Percentiles rank a stretch among this genome's conserved stretches.
Evolutionary conservation across 2,797 vertebrate species (phyloP).

Genomic region (Hypotaenidia okinawae): DNA sequence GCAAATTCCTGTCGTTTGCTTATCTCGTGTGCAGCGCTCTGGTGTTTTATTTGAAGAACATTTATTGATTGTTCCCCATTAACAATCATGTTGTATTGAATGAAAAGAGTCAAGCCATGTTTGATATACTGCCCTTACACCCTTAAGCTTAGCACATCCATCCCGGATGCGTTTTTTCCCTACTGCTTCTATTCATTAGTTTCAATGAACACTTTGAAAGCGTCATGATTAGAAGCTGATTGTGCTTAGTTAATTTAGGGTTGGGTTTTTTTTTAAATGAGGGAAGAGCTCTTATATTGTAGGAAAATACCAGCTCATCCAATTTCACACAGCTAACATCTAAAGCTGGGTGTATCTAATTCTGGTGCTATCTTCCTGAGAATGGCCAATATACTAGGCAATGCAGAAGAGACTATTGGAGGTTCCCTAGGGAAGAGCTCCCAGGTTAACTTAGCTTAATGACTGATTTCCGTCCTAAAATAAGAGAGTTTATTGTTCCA

Average conservation of each 20-base stretch:
- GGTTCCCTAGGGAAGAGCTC: neutral
- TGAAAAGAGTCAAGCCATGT: neutral
- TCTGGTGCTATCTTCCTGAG: neutral
- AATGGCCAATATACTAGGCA: neutral
- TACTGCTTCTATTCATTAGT: neutral
- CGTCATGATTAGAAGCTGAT: neutral
- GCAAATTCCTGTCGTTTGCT: constrained; percentile 24
- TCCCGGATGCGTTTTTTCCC: neutral
- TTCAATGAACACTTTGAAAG: constrained; percentile 33
- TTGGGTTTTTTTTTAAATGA: neutral
- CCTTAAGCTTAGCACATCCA: neutral
- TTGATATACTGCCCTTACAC: constrained; percentile 30
- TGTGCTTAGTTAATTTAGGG: neutral
- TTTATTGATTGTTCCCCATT: constrained; percentile 49
- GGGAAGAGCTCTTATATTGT: neutral
- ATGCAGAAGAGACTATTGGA: neutral
- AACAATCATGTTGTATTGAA: constrained; percentile 21
- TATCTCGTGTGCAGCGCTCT: neutral
- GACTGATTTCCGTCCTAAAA: neutral
- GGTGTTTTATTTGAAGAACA: constrained; percentile 13
- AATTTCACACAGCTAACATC: neutral
- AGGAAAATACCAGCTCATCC: neutral
- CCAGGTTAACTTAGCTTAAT: neutral
- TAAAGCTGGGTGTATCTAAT: neutral
- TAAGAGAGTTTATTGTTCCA: neutral